Conservation (phyloP, 1,140 invertebrate species). For the Phthorimaea operculella region DNA sequence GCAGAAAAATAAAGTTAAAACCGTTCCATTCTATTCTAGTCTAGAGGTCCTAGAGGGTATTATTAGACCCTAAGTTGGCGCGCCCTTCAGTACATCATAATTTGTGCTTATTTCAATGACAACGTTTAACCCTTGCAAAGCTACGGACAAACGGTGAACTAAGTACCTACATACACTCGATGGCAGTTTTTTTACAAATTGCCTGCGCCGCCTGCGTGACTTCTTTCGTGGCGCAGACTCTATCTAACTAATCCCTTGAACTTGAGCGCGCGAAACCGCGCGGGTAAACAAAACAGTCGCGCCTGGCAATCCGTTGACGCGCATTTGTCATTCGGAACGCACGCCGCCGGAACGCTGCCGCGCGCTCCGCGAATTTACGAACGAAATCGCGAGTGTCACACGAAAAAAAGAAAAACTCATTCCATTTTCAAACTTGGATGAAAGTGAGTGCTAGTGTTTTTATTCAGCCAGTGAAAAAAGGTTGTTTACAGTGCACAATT, state of each 20-base stretch:
- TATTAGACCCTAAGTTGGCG: too few relatives aligned
- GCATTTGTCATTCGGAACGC: slow-evolving; percentile 59
- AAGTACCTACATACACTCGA: too few relatives aligned
- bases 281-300: slow-evolving; percentile 46
- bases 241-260: slow-evolving; percentile 50
- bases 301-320: slow-evolving; percentile 42
- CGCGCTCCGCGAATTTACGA: slow-evolving; percentile 22
- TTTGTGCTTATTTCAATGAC: too few relatives aligned
- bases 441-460: slow-evolving; percentile 8
- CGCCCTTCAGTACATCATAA: too few relatives aligned
- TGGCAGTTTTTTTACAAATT: too few relatives aligned
- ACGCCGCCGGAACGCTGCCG: slow-evolving; percentile 32
- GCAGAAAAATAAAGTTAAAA: too few relatives aligned
- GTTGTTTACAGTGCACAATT: slow-evolving; percentile 16
- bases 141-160: too few relatives aligned
- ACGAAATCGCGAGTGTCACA: slow-evolving; percentile 15
- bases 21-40: too few relatives aligned
- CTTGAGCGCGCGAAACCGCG: slow-evolving; percentile 53
- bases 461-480: slow-evolving; percentile 14
- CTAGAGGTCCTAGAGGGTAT: too few relatives aligned
- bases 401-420: slow-evolving; percentile 19
- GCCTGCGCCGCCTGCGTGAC: too few relatives aligned
- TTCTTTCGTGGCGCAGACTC: too few relatives aligned
- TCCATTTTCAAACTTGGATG: slow-evolving; percentile 13
- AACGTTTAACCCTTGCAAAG: too few relatives aligned